Percentiles rank a stretch among this genome's conserved stretches.
phyloP scores from a whole-genome alignment of 2,888 invertebrate species.

The Acanthosepion lycidas region DNA sequence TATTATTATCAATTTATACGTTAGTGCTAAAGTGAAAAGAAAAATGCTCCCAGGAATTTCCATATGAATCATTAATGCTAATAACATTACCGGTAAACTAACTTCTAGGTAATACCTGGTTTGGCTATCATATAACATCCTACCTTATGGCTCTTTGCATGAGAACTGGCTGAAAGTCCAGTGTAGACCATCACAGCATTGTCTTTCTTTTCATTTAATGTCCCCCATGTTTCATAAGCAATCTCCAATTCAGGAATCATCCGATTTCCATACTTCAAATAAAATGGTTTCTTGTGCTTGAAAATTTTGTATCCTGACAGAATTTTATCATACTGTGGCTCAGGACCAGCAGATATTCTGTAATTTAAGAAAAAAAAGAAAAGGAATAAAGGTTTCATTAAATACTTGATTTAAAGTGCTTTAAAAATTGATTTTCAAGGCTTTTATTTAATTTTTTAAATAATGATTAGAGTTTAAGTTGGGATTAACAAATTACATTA shows the following conservation, averaged over 20 bases:
- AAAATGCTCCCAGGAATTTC: too few species aligned
- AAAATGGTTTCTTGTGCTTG: slow-evolving; percentile 62
- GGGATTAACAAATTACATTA: too few species aligned
- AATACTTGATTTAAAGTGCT: too few species aligned
- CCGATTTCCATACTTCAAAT: slow-evolving; percentile 67
- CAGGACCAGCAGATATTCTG: slow-evolving; percentile 68
- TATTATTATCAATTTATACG: too few species aligned
- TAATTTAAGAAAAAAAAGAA: slow-evolving; percentile 37
- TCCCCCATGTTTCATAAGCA: slow-evolving; percentile 75
- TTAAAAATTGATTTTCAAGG: too few species aligned
- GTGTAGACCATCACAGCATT: slow-evolving; percentile 72
- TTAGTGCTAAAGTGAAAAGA: too few species aligned
- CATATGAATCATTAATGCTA: too few species aligned
- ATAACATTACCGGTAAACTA: too few species aligned
- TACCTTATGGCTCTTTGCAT: slow-evolving; percentile 72
- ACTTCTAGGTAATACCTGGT: too few species aligned
- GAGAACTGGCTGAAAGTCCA: slow-evolving; percentile 74
- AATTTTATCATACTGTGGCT: slow-evolving; percentile 71
- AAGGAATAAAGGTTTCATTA: background rate
- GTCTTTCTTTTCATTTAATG: slow-evolving; percentile 67
- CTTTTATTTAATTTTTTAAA: too few species aligned
- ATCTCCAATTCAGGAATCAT: slow-evolving; percentile 69
- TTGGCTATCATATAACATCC: too few species aligned
- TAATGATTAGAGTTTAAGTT: too few species aligned
- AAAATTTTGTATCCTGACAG: slow-evolving; percentile 67